A percentile compares a stretch with the other conserved stretches of the same genome.
Conservation (phyloP, 1,140 invertebrate genomes). For the Brachionus calyciflorus region DNA sequence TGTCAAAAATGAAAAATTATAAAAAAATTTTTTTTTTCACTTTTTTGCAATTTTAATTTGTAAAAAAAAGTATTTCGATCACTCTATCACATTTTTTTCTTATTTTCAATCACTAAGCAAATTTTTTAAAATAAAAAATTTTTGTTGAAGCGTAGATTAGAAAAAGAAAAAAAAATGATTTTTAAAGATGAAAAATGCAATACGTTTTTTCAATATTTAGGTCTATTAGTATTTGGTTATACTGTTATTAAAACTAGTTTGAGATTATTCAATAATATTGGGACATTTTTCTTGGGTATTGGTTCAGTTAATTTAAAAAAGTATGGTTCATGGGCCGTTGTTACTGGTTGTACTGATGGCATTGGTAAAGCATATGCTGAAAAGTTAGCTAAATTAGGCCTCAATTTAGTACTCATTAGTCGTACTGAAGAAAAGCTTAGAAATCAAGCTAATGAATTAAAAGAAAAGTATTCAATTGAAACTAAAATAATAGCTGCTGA, state of each 20-base stretch:
- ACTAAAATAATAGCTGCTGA: conserved; percentile 79
- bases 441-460: conserved; percentile 74
- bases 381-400: conserved; percentile 67
- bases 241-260: not conserved
- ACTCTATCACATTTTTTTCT: not conserved
- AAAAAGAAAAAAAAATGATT: not conserved
- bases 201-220: conserved; percentile 41
- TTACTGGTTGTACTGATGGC: conserved; percentile 86
- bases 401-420: conserved; percentile 84
- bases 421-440: conserved; percentile 77
- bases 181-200: conserved; percentile 42
- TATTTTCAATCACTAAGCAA: conserved; percentile 6
- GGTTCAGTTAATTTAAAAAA: conserved; percentile 28
- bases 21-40: too few species aligned
- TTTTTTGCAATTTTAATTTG: not conserved
- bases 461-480: conserved; percentile 70
- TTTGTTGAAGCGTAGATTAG: too few species aligned
- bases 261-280: conserved; percentile 14
- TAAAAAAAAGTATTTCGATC: not conserved
- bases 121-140: not conserved
- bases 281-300: conserved; percentile 28
- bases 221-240: conserved; percentile 24
- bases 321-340: conserved; percentile 63
- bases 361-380: conserved; percentile 84
- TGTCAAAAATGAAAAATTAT: too few species aligned